Conservation (phyloP, 2,113 vertebrate species). For the Athene noctua region DNA sequence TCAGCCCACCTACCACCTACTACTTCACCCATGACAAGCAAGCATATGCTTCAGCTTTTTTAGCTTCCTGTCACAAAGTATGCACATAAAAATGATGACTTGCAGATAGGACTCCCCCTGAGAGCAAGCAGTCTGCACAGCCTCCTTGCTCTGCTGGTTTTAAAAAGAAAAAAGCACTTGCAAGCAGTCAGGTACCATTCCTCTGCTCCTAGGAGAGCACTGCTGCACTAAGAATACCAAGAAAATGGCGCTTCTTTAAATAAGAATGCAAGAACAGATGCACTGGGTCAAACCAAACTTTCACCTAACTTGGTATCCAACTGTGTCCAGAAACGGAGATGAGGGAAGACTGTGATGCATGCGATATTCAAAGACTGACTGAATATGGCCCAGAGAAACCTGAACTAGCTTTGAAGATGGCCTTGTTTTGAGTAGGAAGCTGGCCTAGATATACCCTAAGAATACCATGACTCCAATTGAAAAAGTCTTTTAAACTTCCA, state of each 20-base stretch:
- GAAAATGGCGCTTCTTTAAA: background rate
- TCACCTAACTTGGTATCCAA: background rate
- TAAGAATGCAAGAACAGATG: background rate
- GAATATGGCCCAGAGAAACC: background rate
- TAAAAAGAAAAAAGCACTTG: rapidly evolving
- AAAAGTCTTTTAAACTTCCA: background rate
- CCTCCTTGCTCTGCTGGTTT: background rate
- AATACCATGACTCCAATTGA: rapidly evolving
- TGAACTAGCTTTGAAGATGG: background rate
- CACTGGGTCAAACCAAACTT: background rate
- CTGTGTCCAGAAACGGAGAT: background rate
- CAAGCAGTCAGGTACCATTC: background rate
- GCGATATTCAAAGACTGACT: background rate
- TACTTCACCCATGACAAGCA: background rate
- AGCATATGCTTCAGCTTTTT: background rate
- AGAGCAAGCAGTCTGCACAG: background rate
- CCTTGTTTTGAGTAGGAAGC: background rate
- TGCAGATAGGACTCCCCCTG: background rate
- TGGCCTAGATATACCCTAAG: background rate
- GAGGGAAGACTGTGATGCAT: background rate
- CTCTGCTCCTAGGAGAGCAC: background rate
- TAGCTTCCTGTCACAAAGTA: background rate
- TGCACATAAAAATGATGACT: background rate
- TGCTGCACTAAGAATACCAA: background rate
- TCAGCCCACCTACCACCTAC: background rate